These are phyloP conservation scores for Tenrec ecaudatus DNA, from an alignment of 2,113 vertebrate species.

Conservation along the genomic window DNA sequence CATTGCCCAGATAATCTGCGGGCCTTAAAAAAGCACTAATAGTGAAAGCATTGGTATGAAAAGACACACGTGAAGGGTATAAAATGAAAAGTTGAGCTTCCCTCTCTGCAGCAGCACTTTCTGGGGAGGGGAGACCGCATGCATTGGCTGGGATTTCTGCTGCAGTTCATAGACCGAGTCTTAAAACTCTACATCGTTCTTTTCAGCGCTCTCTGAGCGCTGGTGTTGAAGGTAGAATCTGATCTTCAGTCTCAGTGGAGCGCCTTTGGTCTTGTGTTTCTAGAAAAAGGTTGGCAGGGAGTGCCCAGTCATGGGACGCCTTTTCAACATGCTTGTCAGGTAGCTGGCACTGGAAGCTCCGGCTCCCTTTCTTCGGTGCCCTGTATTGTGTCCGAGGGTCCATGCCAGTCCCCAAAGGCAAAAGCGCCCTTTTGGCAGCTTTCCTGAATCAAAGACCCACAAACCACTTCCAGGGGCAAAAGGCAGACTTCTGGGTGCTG, in stretches of 20 bases:
- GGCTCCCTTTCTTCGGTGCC: not conserved
- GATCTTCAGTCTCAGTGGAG: not conserved
- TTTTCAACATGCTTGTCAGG: not conserved
- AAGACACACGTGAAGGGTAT: not conserved
- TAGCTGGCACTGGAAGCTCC: not conserved
- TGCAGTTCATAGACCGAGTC: not conserved
- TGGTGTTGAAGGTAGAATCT: not conserved
- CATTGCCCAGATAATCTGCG: not conserved
- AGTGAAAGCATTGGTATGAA: not conserved
- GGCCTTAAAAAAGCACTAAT: not conserved
- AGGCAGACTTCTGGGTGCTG: not conserved
- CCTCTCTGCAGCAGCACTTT: not conserved
- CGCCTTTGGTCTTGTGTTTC: not conserved
- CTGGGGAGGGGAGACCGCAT: not conserved
- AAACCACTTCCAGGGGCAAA: not conserved
- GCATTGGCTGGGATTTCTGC: not conserved
- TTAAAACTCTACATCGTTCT: not conserved
- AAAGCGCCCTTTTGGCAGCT: not conserved
- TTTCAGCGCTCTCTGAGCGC: not conserved
- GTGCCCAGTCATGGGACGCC: not conserved
- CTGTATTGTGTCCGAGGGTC: not conserved
- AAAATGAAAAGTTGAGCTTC: conserved; percentile 12
- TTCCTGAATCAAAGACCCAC: not conserved
- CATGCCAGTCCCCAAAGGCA: not conserved
- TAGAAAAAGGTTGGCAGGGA: not conserved